Evolutionary conservation across 2,888 invertebrate species (phyloP).

Genomic region (Leucozona laternaria): DNA sequence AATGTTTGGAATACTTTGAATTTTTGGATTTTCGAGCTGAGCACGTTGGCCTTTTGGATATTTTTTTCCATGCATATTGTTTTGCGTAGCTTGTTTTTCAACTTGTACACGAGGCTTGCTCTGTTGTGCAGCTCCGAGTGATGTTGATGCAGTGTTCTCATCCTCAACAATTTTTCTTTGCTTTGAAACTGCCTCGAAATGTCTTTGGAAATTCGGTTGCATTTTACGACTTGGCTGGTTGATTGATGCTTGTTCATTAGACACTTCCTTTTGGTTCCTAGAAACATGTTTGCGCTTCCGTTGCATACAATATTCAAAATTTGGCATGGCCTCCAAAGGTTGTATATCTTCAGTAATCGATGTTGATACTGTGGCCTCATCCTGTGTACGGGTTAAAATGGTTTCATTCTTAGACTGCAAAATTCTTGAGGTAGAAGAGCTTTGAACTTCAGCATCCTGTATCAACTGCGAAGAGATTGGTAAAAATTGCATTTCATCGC

Average conservation of each 20-base stretch:
- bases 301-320: not conserved
- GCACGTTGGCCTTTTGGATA: not conserved
- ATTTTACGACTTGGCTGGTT: not conserved
- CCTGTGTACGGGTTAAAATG: not conserved
- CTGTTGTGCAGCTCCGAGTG: not conserved
- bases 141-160: not conserved
- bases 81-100: not conserved
- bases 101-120: not conserved
- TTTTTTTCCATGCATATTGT: not conserved
- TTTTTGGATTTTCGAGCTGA: not conserved
- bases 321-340: not conserved
- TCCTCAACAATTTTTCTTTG: not conserved
- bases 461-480: not conserved
- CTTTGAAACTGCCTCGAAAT: not conserved
- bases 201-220: not conserved
- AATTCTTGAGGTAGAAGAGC: not conserved
- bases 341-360: not conserved
- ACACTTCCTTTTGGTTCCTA: not conserved
- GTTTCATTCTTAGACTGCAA: not conserved
- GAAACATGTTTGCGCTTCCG: not conserved
- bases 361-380: not conserved
- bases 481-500: not conserved
- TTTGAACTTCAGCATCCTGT: slow-evolving; percentile 3
- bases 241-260: not conserved
- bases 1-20: not conserved